Percentiles rank a stretch among this genome's conserved stretches.
Conservation (phyloP, 2,113 vertebrate species). For the Malurus melanocephalus region DNA sequence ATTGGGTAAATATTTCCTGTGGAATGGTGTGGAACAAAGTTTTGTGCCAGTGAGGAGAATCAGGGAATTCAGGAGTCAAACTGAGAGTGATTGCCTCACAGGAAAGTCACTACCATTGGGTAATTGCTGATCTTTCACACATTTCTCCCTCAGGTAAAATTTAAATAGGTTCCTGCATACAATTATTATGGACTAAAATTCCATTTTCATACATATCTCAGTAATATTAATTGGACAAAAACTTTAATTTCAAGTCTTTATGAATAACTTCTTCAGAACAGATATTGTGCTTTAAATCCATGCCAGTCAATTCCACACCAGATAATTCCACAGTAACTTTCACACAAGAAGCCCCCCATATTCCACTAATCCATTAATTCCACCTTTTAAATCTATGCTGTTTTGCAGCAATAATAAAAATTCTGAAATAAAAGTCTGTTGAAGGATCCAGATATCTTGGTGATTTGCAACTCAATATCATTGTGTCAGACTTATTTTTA, state of each 20-base stretch:
- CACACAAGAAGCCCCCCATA: background rate
- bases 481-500: background rate
- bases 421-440: background rate
- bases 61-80: background rate
- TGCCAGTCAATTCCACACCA: background rate
- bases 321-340: background rate
- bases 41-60: background rate
- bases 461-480: background rate
- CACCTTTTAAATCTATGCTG: background rate
- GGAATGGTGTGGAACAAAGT: background rate
- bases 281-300: background rate
- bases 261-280: background rate
- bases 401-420: background rate
- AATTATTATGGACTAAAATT: background rate
- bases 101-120: background rate
- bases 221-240: background rate
- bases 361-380: background rate
- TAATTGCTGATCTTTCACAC: background rate
- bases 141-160: background rate
- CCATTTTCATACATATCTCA: background rate
- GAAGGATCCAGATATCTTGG: background rate
- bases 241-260: background rate
- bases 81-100: background rate
- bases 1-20: background rate
- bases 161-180: background rate